Base-by-base conservation (phyloP, 2,797 vertebrate genomes). In the Platalea minor region DNA sequence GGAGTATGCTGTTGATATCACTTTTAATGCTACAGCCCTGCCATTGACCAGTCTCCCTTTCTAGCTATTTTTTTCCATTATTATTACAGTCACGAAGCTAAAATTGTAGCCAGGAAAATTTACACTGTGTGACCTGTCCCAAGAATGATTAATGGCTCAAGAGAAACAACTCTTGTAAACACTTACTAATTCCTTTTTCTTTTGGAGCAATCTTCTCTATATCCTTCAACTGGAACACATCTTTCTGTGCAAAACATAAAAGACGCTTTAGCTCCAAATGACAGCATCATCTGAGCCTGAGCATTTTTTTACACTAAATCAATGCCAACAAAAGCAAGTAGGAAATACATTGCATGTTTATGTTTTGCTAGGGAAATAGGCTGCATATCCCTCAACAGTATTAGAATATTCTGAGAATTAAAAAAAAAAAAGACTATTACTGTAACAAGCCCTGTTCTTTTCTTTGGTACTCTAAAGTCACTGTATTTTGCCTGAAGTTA, bases 171-270 rank as follows among this genome's bases (percentile, higher is more conserved):
- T 89, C 92, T 33, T 43, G 48, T 73, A 61, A 76, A 93, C 93
- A 99, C 99, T 99, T 98, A 99, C 99, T 98, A 97, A 99, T 99
- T 87, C 99, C 99, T 97, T 99, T 99, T 86, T 99, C 97, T 98
- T 99, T 99, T 4, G 99, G 99, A 72, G 99, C 99, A 84, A 99
- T 99, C 98, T 99, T 99, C 98, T 99, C 99, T 69, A 99, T 98
- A 97, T 99, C 99, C 97, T 99, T 99, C 80, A 99, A 97, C 91
- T 99, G 99, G 97, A 99, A 99, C 79, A 99, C 99, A 97, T 99
- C 99, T 98, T 99, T 99, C 99, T 99, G 96, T 89, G 73, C 59
- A 89, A 96, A 97, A 96, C 46, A 83, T 26, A 79, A 86, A 89
- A 87, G 76, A 56, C 16, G 86, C 11, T 60, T 95, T 10, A 93